Evolutionary conservation across 2,113 vertebrate genomes (phyloP).

Genomic region (Perca schrenkii): DNA sequence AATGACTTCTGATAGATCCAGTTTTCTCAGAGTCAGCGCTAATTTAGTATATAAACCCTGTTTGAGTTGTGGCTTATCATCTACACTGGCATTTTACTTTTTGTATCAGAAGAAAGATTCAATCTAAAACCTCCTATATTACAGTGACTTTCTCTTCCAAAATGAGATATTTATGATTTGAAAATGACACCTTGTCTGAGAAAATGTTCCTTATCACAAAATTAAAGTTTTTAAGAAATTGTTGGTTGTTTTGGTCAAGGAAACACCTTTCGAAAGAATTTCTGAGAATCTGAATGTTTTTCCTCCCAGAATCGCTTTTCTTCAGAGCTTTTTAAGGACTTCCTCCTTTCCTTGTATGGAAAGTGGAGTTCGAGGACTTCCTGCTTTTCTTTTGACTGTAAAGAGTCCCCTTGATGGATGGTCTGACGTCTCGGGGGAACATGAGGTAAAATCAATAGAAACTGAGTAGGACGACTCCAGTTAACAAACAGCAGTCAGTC

Average conservation of each 20-base stretch:
- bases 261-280: neutral
- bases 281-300: neutral
- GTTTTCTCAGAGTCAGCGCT: no score
- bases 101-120: neutral
- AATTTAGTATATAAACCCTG: neutral
- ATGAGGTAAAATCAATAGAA: constrained; percentile 55
- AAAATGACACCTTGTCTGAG: neutral
- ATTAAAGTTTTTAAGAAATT: neutral
- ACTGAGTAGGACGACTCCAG: constrained; percentile 12
- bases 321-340: neutral
- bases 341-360: neutral
- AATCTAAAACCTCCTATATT: neutral
- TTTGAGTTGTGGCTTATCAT: neutral
- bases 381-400: neutral
- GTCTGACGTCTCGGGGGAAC: neutral
- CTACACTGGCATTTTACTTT: neutral
- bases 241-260: no score
- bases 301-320: neutral
- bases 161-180: neutral
- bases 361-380: constrained; percentile 6
- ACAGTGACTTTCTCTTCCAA: neutral
- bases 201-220: no score
- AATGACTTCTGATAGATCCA: neutral
- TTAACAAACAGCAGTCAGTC: constrained; percentile 34
- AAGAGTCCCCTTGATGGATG: neutral